These are phyloP conservation scores for Apomyelois bistriatella DNA, from an alignment of 2,888 invertebrate genomes.

Conservation along the genomic window DNA sequence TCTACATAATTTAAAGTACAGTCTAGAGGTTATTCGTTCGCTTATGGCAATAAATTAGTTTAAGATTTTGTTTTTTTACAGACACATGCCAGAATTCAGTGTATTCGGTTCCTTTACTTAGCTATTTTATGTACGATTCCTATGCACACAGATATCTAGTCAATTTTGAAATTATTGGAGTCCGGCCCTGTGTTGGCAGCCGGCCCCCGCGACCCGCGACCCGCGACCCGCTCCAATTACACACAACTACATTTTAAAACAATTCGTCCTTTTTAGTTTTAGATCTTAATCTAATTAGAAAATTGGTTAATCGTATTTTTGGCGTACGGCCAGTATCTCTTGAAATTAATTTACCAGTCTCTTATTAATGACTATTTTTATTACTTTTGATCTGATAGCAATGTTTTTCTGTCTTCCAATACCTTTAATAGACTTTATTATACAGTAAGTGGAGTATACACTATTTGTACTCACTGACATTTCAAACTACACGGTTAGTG, in stretches of 20 bases:
- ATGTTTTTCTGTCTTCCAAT: constrained; percentile 77
- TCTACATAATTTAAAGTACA: constrained; percentile 73
- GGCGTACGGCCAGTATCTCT: constrained; percentile 62
- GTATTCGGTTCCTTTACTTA: constrained; percentile 76
- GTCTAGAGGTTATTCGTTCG: constrained; percentile 62
- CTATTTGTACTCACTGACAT: constrained; percentile 10
- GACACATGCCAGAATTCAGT: constrained; percentile 69
- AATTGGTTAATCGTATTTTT: constrained; percentile 60
- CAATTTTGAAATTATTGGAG: constrained; percentile 77
- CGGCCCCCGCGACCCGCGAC: background rate
- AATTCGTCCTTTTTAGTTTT: constrained; percentile 70
- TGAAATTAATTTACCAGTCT: constrained; percentile 48
- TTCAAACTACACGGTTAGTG: constrained; percentile 30
- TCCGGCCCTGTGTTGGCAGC: constrained; percentile 61
- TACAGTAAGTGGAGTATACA: constrained; percentile 37
- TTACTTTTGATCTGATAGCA: constrained; percentile 68
- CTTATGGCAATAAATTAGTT: constrained; percentile 68
- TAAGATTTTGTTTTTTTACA: constrained; percentile 52
- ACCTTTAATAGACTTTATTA: constrained; percentile 47
- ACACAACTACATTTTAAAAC: constrained; percentile 64
- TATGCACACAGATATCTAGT: constrained; percentile 79
- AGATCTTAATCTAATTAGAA: constrained; percentile 55
- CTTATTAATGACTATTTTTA: constrained; percentile 43
- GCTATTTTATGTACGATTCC: constrained; percentile 75
- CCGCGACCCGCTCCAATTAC: constrained; percentile 24